Evolutionary conservation across 1,140 invertebrate species (phyloP).

Genomic region (Neomicropteryx cornuta): DNA sequence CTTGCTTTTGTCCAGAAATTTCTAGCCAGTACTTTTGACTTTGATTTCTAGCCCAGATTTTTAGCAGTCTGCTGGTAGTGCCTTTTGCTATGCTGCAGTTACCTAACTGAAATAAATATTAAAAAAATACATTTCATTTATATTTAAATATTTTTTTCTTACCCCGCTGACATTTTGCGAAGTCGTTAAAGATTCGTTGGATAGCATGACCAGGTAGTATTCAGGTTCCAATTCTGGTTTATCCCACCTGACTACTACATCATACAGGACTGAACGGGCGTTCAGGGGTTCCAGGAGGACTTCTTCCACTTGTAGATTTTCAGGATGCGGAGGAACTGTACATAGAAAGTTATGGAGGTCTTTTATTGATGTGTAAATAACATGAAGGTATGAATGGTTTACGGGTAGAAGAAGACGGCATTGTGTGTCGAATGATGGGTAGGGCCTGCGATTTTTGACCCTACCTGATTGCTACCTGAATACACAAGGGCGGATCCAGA

Average conservation of each 20-base stretch:
- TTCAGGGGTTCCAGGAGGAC: slow-evolving; percentile 10
- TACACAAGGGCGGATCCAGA: too few relatives aligned
- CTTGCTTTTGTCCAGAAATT: not conserved
- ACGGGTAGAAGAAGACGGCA: not conserved
- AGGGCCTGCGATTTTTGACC: not conserved
- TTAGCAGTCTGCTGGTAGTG: too few relatives aligned
- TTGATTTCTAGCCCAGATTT: too few relatives aligned
- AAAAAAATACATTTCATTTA: too few relatives aligned
- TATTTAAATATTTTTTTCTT: too few relatives aligned
- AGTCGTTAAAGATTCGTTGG: not conserved
- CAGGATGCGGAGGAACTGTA: slow-evolving; percentile 24
- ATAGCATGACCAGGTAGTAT: slow-evolving; percentile 22
- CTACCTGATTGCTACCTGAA: too few relatives aligned
- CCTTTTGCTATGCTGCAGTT: not conserved
- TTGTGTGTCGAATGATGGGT: not conserved
- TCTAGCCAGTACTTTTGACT: too few relatives aligned
- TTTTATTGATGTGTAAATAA: slow-evolving; percentile 2
- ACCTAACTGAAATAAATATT: not conserved
- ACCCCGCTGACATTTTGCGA: slow-evolving; percentile 8
- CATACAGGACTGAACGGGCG: slow-evolving; percentile 10
- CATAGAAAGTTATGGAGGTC: not conserved
- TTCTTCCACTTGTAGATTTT: slow-evolving; percentile 16
- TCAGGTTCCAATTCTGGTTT: slow-evolving; percentile 24
- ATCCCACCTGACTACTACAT: slow-evolving; percentile 27
- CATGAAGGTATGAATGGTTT: not conserved